Evolutionary conservation across 2,113 vertebrate genomes (phyloP).

Genomic region (Vidua chalybeata): DNA sequence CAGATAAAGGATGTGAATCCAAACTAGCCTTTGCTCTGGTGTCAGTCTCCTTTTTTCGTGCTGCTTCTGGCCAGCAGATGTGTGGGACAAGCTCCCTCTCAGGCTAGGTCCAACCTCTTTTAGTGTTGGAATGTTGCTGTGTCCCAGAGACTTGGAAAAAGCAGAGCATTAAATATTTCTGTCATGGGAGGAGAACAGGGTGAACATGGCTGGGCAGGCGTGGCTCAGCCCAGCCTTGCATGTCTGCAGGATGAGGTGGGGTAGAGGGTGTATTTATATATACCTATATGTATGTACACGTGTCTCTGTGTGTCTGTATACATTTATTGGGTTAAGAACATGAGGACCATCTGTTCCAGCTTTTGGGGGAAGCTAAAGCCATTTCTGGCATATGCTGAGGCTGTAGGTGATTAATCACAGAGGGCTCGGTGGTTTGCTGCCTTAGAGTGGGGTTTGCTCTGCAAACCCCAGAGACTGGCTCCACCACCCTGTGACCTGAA

Average conservation of each 20-base stretch:
- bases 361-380: background rate
- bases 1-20: background rate
- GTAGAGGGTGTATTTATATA: background rate
- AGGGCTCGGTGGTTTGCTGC: constrained; percentile 55
- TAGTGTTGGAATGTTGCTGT: background rate
- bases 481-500: constrained; percentile 63
- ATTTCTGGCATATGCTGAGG: constrained; percentile 55
- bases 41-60: background rate
- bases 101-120: background rate
- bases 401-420: constrained; percentile 72
- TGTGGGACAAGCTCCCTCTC: background rate
- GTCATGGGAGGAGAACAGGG: background rate
- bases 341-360: background rate
- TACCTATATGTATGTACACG: background rate
- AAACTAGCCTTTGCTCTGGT: background rate
- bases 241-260: background rate
- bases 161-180: background rate
- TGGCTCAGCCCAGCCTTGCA: background rate
- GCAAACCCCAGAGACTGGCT: constrained; percentile 41
- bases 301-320: background rate
- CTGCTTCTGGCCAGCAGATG: background rate
- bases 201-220: rapidly evolving
- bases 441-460: constrained; percentile 60
- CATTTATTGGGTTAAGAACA: background rate
- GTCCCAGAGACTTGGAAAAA: background rate